Evolutionary conservation across 2,888 invertebrate species (phyloP), one percentile per base, ranked within the genome.

Genomic region (Sinhomidia bicolor): DNA sequence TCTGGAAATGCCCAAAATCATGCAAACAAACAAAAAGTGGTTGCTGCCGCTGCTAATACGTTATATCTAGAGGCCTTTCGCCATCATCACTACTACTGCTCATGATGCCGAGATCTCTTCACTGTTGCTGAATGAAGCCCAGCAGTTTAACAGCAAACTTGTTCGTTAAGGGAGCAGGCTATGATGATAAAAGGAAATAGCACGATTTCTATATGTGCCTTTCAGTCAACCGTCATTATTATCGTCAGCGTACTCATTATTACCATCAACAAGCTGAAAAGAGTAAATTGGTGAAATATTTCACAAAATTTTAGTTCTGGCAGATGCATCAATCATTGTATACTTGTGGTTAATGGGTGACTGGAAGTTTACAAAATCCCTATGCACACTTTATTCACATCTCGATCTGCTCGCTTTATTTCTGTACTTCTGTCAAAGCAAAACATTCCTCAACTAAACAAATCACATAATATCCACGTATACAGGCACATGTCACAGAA

Each of bases 241-340:
- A 44, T 74, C 14, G 6, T 47, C n/a, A 7, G 47, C 44, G n/a
- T n/a, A n/a, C n/a, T n/a, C 47, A 74, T 26, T 20, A 23, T 68
- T 20, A 20, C 68, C 17, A 68, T 68, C 68, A 68, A 68, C 74
- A 26, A 47, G 26, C 51, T 62, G 85, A 51, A 76, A 85, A 26
- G 68, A 20, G 32, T 57, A 82, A 81, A 82, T 86, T 87, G 81
- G 23, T 54, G 80, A 82, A 87, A 82, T 87, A 81, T 87, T 87
- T 82, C 41, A 74, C 78, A 68, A 68, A n/a, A 80, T 54, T 71
- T 81, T 60, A 47, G 26, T 57, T 74, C 54, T 54, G 79, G 76
- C 84, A 84, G 29, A 76, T 47, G 68, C 62, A 87, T 87, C 81
- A 82, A 81, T 87, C 82, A 87, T 87, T 47, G 47, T 82, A 29